phyloP scores from a whole-genome alignment of 2,888 invertebrate genomes.

The Daptonema setosum region DNA sequence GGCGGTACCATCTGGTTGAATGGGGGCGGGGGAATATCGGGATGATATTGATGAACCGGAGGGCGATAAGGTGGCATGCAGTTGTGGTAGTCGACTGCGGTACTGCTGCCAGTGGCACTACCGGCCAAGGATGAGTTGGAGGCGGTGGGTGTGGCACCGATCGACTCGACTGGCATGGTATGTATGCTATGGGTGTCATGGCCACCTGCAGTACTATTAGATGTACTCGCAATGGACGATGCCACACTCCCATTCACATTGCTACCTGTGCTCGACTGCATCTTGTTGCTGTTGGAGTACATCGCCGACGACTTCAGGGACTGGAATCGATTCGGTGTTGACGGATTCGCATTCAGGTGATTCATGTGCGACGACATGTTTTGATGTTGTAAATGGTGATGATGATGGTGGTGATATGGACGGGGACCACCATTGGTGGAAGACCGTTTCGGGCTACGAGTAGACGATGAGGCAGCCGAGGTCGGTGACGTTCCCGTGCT shows the following conservation, averaged over 20 bases:
- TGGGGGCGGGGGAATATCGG: background rate
- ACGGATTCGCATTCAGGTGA: background rate
- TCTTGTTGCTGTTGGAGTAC: too few species aligned
- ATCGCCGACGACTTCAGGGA: too few species aligned
- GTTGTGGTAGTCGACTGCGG: background rate
- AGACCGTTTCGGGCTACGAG: background rate
- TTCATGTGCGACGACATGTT: background rate
- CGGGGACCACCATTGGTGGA: too few species aligned
- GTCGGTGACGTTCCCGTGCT: constrained; percentile 3
- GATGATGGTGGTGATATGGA: background rate
- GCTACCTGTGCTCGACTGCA: background rate
- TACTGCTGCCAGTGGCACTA: background rate
- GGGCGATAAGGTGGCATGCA: background rate
- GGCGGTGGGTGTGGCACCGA: background rate
- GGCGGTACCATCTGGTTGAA: background rate
- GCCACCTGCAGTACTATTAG: background rate
- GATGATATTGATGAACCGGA: background rate
- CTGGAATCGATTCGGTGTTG: too few species aligned
- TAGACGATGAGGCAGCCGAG: background rate
- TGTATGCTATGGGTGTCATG: too few species aligned
- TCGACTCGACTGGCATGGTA: too few species aligned
- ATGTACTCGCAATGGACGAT: background rate
- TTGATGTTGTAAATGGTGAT: background rate
- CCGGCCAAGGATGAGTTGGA: background rate
- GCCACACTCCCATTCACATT: background rate